Evolutionary conservation across 1,140 invertebrate genomes (phyloP), one percentile per base, ranked within the genome.

Genomic region (Neodiprion pinetum): DNA sequence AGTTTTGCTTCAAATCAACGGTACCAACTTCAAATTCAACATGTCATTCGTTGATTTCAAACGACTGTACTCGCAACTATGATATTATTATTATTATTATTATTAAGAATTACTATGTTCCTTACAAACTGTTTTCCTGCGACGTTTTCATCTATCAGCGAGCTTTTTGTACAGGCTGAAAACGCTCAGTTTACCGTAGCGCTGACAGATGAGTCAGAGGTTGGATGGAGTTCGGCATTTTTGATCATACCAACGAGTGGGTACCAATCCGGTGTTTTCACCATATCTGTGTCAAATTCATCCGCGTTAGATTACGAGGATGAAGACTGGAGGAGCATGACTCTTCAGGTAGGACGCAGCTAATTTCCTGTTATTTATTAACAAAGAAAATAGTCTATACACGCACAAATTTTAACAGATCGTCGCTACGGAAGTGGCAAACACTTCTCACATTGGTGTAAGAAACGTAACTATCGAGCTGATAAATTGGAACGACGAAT

Each of bases 401-500:
- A 17, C 5, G 11, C 1, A n/a, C 68, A 28, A 77, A 47, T 72
- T 66, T 49, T 74, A 76, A 9, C 74, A 90, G 90, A 86, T 91
- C 7, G 74, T 85, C 74, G 89, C 90, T 65, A 87, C 78, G 5
- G 90, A 91, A 75, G 75, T 81, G 23, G 78, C 84, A 53, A 80
- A 87, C 49, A 67, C 80, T 4, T 74, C 77, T 12, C 85, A 87
- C 47, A 76, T 81, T 1, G 87, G 88, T 14, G 80, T 70, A 48
- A 85, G 88, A 3, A 83, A 75, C 1, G 81, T 92, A 8, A 79
- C 80, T 70, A 89, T 92, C 14, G 81, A 88, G 48, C 82, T 92
- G 67, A 84, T 84, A 48, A 90, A 92, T 80, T 90, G 89, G 87
- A 92, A 92, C 79, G 91, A 92, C 76, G 90, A 92, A 78, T 69